Percentiles rank a stretch among this genome's conserved stretches.
Evolutionary conservation across 2,113 vertebrate genomes (phyloP).

Genomic region (Stomatorhinus ivindoensis): DNA sequence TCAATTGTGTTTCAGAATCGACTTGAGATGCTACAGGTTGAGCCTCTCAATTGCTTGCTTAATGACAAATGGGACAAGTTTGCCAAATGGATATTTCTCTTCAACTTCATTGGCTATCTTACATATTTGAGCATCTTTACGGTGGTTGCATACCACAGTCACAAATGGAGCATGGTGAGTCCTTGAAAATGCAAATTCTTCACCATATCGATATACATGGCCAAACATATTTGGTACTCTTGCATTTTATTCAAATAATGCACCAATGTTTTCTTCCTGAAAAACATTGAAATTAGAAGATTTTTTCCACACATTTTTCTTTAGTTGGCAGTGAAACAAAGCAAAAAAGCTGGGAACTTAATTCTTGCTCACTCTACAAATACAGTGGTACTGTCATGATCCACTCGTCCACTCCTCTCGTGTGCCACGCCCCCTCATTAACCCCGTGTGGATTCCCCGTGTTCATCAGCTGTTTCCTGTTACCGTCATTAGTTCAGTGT

Average conservation of each 20-base stretch:
- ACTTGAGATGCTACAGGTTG: conserved; percentile 80
- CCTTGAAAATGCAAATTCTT: neutral
- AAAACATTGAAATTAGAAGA: neutral
- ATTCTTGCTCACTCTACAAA: neutral
- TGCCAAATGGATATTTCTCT: conserved; percentile 68
- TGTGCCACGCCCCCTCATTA: no score
- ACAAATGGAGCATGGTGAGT: conserved; percentile 52
- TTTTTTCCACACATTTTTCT: neutral
- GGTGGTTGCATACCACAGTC: conserved; percentile 61
- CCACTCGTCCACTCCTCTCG: no score
- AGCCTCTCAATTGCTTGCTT: conserved; percentile 75
- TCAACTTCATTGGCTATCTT: conserved; percentile 72
- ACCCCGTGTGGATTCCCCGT: no score
- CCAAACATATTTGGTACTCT: neutral
- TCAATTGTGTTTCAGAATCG: conserved; percentile 64
- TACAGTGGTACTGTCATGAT: no score
- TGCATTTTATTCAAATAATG: neutral
- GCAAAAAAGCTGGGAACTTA: neutral
- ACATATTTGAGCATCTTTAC: conserved; percentile 76
- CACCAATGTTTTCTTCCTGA: neutral
- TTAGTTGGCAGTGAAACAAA: neutral
- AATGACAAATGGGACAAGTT: conserved; percentile 83
- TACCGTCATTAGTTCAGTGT: no score
- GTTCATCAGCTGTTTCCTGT: no score
- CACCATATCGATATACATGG: neutral